Base-by-base conservation (phyloP, 1,140 invertebrate genomes). In the Paracyclopina nana region DNA sequence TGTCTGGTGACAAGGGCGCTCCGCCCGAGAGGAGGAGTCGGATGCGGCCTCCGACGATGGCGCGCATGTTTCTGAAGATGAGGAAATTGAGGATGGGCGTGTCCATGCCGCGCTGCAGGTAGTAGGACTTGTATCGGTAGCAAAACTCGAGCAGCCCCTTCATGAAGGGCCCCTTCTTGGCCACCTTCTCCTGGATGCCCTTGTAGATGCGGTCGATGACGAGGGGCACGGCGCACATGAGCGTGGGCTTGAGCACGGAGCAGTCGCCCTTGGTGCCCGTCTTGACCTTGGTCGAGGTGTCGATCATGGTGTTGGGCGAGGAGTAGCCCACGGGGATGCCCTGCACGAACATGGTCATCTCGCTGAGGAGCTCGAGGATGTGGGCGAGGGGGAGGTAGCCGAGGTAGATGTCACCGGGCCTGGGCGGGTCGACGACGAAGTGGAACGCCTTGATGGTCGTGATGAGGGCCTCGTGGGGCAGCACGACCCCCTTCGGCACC, bases 281-380 rank as follows among this genome's bases (percentile, higher is more conserved):
- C 69, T 87, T 90, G 52, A 99, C 90, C 68, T 92, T 96, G 60
- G 82, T 90, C 38, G 88, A 87, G 4, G 82, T 78, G 64, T 98
- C 91, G 31, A 94, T 81, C 70, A 98, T 77, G 0, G 94, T 98
- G 20, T 88, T 66, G 0, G 92, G 82, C 0, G 87, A 88, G 1
- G 88, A 94, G 65, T 97, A 98, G 6, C 92, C 94, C 62, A 98
- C 91, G 4, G 79, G 74, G n/a, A 91, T 77, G 24, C 91, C 94
- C 60, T 67, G 65, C 11, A 71, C 60, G 43, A 75, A 55, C 55
- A 46, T 46, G 16, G 50, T 53, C 49, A 53, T 55, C 25, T 55
- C 53, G n/a, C 52, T 14, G 1, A 27, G 20, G 34, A 98, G 70
- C 67, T 98, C 95, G 57, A 96, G 82, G 1, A 98, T 91, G 67